Evolutionary conservation across 2,797 vertebrate genomes (phyloP), one percentile per base, ranked within the genome.

Genomic region (Sus cebifrons): DNA sequence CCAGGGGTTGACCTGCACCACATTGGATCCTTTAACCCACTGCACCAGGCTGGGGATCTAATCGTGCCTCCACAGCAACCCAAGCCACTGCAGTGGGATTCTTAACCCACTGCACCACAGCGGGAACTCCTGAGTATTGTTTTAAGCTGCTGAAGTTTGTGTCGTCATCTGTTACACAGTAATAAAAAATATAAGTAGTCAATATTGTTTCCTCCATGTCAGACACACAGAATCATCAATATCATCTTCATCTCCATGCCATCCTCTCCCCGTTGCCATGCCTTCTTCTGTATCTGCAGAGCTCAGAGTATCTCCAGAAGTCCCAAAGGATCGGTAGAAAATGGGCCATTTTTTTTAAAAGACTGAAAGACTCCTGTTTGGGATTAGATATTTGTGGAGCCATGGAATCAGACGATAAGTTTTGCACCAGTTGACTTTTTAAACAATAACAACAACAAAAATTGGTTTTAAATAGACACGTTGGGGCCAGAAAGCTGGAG

Each of bases 341-440:
- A 84, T 7, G 86, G 56, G 2, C 64, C 3, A 3, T 52, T 89
- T 25, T 65, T 64, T 16, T 18, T 3, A 81, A 6, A 81, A 6
- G 29, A 16, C 44, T 23, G 0, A 60, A 71, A 92, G 56, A 65
- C 54, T 79, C n/a, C 21, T 58, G 20, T 40, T 86, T 58, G 44
- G 74, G 52, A n/a, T 70, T 14, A 16, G 62, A 49, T 29, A 3
- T 62, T 21, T 67, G 18, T 56, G 91, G 71, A 29, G 32, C 71
- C 58, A 62, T 68, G 49, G 84, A 88, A 11, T 75, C 67, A 44
- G 82, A 44, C 54, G 52, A 65, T 68, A 25, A n/a, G 25, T 60
- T 86, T 93, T 17, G 60, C 65, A 25, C 40, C n/a, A 79, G 27
- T 11, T 86, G 70, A 68, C 17, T 74, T 96, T 74, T 86, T 91